Evolutionary conservation across 2,113 vertebrate genomes (phyloP), one percentile per base, ranked within the genome.

Genomic region (Nyctibius bracteatus): DNA sequence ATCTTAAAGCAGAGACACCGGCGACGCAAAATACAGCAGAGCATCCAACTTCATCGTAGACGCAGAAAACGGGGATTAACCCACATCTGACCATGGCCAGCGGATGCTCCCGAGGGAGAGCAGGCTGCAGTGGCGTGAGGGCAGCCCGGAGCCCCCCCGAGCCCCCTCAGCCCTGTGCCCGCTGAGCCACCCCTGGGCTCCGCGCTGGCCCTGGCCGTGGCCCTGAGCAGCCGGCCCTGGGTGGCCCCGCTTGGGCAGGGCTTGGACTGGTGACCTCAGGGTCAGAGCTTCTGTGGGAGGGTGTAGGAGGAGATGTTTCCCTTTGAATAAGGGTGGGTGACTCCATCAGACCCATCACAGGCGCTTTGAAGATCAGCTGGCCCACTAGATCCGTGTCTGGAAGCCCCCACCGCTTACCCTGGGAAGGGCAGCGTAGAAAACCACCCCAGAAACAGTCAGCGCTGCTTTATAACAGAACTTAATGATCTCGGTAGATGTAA

Each of bases 141-240:
- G 17, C 65, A 52, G 19, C 57, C 58, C 24, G 37, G 54, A 20
- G 20, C 8, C 20, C 27, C 20, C 6, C 22, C 11, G 24, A 28
- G 41, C 20, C 27, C 20, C 6, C 22, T 9, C 17, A 28, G 41
- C 33, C 30, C 73, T 1, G 1, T 0, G 13, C 37, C 37, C 9
- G 7, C 75, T 3, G 68, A 55, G 47, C 37, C 65, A 30, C 8
- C 51, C 28, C 62, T 0, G 0, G 16, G 66, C 47, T 14, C 30
- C 1, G 10, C 23, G 0, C 28, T 1, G 1, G 67, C 39, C 43
- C 30, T 2, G 0, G 22, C 31, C 0, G 2, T 4, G 49, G 8
- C 17, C 33, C 23, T 6, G 88, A 31, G 55, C 75, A 22, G 27
- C 49, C 30, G 18, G 24, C 16, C 55, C n/a, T 1, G 8, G 33